Base-by-base conservation (phyloP, 2,113 vertebrate genomes). In the Istiophorus platypterus region DNA sequence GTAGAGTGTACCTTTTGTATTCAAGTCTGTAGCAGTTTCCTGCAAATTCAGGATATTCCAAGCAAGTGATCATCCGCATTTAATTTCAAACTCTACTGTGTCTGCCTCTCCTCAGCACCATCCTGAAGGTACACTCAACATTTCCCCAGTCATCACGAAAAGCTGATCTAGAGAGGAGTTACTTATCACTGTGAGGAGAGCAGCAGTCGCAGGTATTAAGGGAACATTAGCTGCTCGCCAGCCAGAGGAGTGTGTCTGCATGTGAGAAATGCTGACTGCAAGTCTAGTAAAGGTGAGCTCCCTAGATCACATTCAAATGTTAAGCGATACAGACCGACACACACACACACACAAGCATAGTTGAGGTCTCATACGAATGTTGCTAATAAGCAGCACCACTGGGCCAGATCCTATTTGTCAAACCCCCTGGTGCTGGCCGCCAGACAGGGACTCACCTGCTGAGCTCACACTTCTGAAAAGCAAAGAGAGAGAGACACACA, bases 321-420 rank as follows among this genome's bases (percentile, higher is more conserved):
- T 91, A 91, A 84, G 75, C 24, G 67, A 85, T 66, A 81, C 37
- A 72, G 37, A 37, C 39, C 54, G 49, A 62, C 24, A 75, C 61
- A 67, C 65, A 57, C 68, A 72, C 27, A 45, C 45, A 42, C 45
- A 52, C 27, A 47, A 41, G 39, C 68, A 87, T 61, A 84, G 63
- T 78, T 86, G 75, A 81, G 72, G 65, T 86, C 76, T 66, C 70
- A 67, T 87, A 92, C 87, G 88, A 91, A 90, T 89, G 82, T 86
- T 89, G 78, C 83, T 92, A 91, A 91, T 88, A 91, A 91, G 91
- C 82, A 81, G 84, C 89, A 80, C 88, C 79, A 64, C 42, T 75
- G 85, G 90, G 82, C 84, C 56, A 78, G 71, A 89, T 90, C 84
- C 87, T 86, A 91, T 91, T 92, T 93, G 88, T 93, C 85, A 92